phyloP scores from a whole-genome alignment of 2,888 invertebrate genomes.

The Phaedon cochleariae region DNA sequence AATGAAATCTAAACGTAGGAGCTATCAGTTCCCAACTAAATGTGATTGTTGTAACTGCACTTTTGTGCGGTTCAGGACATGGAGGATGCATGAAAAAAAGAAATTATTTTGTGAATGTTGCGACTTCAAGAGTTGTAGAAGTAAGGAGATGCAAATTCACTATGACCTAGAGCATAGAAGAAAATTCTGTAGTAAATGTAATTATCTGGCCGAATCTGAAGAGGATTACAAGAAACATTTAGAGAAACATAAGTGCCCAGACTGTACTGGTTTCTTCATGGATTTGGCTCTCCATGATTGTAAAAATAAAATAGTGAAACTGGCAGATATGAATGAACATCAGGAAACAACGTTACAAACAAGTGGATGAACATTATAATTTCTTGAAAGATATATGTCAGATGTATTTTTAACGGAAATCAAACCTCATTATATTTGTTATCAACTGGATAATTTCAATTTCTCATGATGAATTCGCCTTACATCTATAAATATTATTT shows the following conservation, averaged over 20 bases:
- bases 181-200: conserved; percentile 30
- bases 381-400: too few species aligned
- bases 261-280: conserved; percentile 7
- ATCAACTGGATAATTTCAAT: too few species aligned
- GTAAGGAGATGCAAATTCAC: conserved; percentile 25
- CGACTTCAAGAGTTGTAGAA: conserved; percentile 16
- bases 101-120: conserved; percentile 24
- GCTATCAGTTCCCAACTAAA: conserved; percentile 13
- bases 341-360: too few species aligned
- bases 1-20: neutral
- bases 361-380: too few species aligned
- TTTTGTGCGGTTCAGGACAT: conserved; percentile 10
- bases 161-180: conserved; percentile 21
- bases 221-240: conserved; percentile 20
- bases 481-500: too few species aligned
- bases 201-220: conserved; percentile 8
- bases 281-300: conserved; percentile 4
- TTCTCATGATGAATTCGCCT: too few species aligned
- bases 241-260: conserved; percentile 14
- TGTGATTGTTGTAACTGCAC: conserved; percentile 21
- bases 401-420: too few species aligned
- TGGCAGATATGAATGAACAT: neutral
- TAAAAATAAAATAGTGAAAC: neutral
- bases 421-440: too few species aligned
- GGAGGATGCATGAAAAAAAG: conserved; percentile 13